Base-by-base conservation (phyloP, 2,888 invertebrate genomes). In the Acleris cristana region DNA sequence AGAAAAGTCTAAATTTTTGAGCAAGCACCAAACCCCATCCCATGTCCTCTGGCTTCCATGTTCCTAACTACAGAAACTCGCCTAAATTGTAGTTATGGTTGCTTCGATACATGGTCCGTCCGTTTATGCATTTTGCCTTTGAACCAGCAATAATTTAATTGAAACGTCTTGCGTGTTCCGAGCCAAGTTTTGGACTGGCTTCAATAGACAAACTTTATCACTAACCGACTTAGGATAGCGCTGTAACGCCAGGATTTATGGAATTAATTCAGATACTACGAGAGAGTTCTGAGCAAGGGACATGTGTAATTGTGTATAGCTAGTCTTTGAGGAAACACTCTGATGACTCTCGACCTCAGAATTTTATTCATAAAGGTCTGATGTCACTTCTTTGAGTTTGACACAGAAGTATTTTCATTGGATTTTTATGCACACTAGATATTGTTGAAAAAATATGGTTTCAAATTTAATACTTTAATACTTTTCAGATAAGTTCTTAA, bases 141-240 rank as follows among this genome's bases (percentile, higher is more conserved):
- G 90, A 89, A 85, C 85, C 76, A 79, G 83, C 85, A 81, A 84
- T 90, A 90, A 91, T 88, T 89, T 85, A 88, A 91, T 91, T 88
- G 88, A 79, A 82, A 78, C 84, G 80, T 84, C 85, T 81, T 77
- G 77, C 77, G 79, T 80, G 74, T 74, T 76, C 75, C 74, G 72
- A 76, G 73, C 76, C 76, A 83, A 87, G 84, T 86, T 88, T 81
- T 72, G 75, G 76, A 66, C 74, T 72, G 72, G 76, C 71, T 84
- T 81, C 82, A 76, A 79, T 82, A 74, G 76, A 80, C 81, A 80
- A 87, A 88, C 83, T 89, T 89, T 79, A 78, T 81, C 77, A 73
- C 78, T 81, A 84, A 84, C 80, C 77, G 77, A 81, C 78, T 83
- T 81, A 83, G 53, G 63, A 58, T 49, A 65, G 69, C 64, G 66